Conservation (phyloP, 2,113 vertebrate genomes). For the Hipposideros armiger region DNA sequence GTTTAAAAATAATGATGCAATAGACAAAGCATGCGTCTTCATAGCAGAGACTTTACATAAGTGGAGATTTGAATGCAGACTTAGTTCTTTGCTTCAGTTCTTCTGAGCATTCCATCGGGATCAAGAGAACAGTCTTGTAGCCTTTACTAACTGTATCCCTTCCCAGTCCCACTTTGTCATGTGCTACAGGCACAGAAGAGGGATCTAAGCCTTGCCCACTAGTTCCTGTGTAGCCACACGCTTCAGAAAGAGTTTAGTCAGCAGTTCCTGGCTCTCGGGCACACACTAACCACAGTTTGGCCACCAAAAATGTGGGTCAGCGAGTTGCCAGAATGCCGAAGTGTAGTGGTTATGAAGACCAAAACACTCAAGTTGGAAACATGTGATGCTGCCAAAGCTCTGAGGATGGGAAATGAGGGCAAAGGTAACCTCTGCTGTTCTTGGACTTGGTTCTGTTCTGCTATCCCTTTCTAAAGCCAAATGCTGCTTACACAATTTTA, state of each 20-base stretch:
- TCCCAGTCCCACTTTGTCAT: neutral
- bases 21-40: neutral
- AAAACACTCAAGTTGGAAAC: neutral
- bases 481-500: neutral
- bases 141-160: neutral
- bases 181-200: neutral
- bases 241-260: conserved; percentile 64
- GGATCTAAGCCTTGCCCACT: neutral
- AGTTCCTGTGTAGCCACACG: conserved; percentile 43
- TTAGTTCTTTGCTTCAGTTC: neutral
- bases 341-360: conserved; percentile 32
- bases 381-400: neutral
- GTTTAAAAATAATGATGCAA: conserved; percentile 30
- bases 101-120: neutral
- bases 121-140: neutral
- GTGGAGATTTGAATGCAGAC: neutral
- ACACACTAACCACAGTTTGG: conserved; percentile 50
- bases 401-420: conserved; percentile 35
- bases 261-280: conserved; percentile 63
- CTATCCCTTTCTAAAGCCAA: conserved; percentile 34
- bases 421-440: conserved; percentile 59
- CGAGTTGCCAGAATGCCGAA: conserved; percentile 56
- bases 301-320: conserved; percentile 72
- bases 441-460: conserved; percentile 17
- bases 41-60: neutral